These are phyloP conservation scores for Tupaia tana DNA, from an alignment of 2,113 vertebrate species.

Conservation along the genomic window DNA sequence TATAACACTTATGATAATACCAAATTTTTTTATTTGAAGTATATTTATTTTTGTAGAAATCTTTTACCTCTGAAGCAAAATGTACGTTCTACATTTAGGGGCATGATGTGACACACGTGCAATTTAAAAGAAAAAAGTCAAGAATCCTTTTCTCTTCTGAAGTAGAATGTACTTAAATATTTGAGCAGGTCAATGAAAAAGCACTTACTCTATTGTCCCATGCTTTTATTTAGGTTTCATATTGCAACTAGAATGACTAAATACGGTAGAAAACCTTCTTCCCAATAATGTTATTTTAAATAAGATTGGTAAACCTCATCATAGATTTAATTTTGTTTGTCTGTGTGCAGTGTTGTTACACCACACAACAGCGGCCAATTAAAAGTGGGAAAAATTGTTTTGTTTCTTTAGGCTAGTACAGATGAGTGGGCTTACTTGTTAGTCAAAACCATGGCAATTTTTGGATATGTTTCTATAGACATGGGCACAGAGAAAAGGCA, in stretches of 20 bases:
- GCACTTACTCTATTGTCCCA: not conserved
- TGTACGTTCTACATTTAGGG: not conserved
- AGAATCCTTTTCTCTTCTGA: not conserved
- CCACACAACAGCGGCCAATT: not conserved
- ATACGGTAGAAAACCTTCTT: not conserved
- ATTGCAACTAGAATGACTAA: not conserved
- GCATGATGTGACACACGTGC: not conserved
- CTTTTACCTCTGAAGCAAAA: slow-evolving; percentile 6
- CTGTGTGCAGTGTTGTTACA: not conserved
- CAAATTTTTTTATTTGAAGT: not conserved
- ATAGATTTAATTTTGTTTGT: not conserved
- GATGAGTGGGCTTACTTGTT: not conserved
- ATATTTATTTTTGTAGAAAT: not conserved
- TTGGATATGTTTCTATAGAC: not conserved
- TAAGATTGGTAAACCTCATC: not conserved
- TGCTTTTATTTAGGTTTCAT: slow-evolving; percentile 29
- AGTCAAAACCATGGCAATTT: not conserved
- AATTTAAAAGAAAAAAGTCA: not conserved
- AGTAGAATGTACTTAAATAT: not conserved
- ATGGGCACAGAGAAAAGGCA: not conserved
- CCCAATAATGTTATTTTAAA: not conserved
- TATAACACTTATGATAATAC: not conserved
- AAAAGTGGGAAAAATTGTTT: not conserved
- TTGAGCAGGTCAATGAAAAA: slow-evolving; percentile 42
- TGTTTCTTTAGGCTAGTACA: not conserved